Conservation (phyloP, 2,888 invertebrate species). For the Ommatoiulus sabulosus region DNA sequence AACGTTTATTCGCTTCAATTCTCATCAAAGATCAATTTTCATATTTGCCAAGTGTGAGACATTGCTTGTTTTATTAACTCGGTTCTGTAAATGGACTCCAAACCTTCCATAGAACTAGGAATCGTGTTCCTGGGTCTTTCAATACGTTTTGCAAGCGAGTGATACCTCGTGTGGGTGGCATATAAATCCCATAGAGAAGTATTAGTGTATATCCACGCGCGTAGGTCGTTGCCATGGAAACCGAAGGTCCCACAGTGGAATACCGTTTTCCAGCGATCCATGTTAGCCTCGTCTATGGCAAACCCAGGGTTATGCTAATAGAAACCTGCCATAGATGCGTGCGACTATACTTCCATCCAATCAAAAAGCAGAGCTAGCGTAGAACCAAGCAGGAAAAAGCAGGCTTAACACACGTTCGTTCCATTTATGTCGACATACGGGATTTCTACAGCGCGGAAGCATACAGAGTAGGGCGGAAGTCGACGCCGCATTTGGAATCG, state of each 20-base stretch:
- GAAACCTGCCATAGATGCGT: neutral
- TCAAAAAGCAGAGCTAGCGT: neutral
- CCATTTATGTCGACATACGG: neutral
- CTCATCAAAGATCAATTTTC: neutral
- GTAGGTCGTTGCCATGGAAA: slow-evolving; percentile 18
- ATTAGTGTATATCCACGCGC: slow-evolving; percentile 16
- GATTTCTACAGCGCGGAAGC: neutral
- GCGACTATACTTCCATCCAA: slow-evolving; percentile 13
- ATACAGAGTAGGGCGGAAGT: slow-evolving; percentile 20
- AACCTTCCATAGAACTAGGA: slow-evolving; percentile 23
- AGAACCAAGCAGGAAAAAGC: neutral
- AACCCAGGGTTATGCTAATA: slow-evolving; percentile 26
- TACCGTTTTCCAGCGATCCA: neutral
- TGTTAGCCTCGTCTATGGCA: slow-evolving; percentile 27
- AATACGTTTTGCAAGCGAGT: slow-evolving; percentile 25
- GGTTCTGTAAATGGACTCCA: neutral
- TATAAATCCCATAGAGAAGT: slow-evolving; percentile 25
- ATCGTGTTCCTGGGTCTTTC: slow-evolving; percentile 12
- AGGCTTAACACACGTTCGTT: neutral
- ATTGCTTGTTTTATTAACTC: slow-evolving; percentile 1
- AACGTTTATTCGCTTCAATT: neutral
- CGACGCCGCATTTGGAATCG: neutral
- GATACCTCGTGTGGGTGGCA: slow-evolving; percentile 25
- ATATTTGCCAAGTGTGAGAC: neutral
- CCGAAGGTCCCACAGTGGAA: slow-evolving; percentile 28